Percentiles rank a stretch among this genome's conserved stretches.
These are phyloP conservation scores for Spheniscus mendiculus DNA, from an alignment of 2,113 vertebrate genomes.

Conservation along the genomic window DNA sequence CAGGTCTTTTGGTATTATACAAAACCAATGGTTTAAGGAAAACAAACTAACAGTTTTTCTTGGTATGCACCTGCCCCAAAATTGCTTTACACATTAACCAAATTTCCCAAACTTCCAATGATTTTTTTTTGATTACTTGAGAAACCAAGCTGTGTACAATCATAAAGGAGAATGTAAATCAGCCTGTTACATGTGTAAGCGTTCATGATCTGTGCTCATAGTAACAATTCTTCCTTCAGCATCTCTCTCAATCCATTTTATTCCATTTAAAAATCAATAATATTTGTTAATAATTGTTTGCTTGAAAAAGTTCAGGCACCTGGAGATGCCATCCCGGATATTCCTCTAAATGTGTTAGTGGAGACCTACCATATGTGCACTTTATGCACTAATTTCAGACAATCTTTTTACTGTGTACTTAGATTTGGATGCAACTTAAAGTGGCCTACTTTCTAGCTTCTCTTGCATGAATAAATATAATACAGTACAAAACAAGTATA, in stretches of 20 bases:
- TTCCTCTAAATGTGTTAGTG: background rate
- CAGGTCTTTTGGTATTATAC: background rate
- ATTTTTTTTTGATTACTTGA: background rate
- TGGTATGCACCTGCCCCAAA: background rate
- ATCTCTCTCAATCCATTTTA: background rate
- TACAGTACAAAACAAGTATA: background rate
- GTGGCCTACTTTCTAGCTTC: background rate
- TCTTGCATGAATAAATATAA: background rate
- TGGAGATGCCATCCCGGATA: background rate
- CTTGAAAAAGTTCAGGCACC: background rate
- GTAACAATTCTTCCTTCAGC: background rate
- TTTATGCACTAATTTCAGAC: background rate
- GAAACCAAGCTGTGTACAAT: background rate
- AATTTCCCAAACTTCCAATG: background rate
- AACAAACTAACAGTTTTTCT: background rate
- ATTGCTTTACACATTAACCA: background rate
- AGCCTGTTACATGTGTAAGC: background rate
- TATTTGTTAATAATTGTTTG: background rate
- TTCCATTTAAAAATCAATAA: background rate
- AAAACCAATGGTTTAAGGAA: background rate
- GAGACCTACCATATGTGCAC: background rate
- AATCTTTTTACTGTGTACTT: background rate
- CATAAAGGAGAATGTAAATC: background rate
- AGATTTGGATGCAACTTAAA: background rate
- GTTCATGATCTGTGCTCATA: background rate